phyloP scores from a whole-genome alignment of 2,113 vertebrate genomes.

The Sterna hirundo region DNA sequence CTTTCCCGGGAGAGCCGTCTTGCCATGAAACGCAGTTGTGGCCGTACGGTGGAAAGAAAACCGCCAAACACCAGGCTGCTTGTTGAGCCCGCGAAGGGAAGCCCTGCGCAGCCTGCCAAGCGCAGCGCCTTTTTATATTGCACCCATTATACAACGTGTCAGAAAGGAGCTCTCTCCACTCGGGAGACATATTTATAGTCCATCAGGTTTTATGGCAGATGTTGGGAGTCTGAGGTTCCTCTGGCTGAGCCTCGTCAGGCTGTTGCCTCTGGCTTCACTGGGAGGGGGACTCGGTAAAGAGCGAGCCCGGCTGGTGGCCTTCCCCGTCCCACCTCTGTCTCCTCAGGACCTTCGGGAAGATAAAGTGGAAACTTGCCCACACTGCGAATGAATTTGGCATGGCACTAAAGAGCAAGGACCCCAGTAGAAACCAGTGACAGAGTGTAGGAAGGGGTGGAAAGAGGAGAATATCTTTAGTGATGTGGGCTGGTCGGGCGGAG shows the following conservation, averaged over 20 bases:
- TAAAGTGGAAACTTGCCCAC: background rate
- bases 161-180: conserved; percentile 1
- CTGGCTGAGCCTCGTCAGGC: background rate
- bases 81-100: background rate
- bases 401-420: background rate
- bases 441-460: background rate
- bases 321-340: background rate
- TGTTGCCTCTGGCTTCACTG: background rate
- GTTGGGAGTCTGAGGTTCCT: background rate
- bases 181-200: background rate
- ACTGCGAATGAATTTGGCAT: fast-evolving
- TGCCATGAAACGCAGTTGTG: background rate
- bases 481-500: background rate
- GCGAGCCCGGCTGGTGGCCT: background rate
- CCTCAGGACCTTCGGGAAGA: background rate
- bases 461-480: background rate
- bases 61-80: background rate
- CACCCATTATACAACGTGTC: conserved; percentile 31
- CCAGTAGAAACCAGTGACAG: fast-evolving
- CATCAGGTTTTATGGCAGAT: background rate
- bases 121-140: background rate
- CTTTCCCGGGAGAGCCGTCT: background rate
- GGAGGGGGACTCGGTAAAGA: background rate
- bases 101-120: background rate
- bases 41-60: background rate